Percentiles rank a stretch among this genome's conserved stretches.
Evolutionary conservation across 1,140 invertebrate genomes (phyloP).

Genomic region (Subanguina moxae): DNA sequence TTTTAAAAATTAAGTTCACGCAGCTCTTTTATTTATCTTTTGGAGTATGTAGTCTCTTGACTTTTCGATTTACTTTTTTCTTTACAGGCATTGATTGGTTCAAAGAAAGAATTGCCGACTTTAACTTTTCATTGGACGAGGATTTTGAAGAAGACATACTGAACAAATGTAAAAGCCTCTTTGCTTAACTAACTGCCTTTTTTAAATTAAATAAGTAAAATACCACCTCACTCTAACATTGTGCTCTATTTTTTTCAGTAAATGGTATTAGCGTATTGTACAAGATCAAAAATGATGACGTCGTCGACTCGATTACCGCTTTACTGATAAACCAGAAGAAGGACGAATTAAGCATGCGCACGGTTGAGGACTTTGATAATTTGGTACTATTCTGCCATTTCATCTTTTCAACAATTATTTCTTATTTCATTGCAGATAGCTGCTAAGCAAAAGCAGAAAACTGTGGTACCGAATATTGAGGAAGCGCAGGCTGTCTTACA

Average conservation of each 20-base stretch:
- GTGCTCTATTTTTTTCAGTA: neutral
- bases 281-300: conserved; percentile 2
- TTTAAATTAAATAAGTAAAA: neutral
- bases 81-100: neutral
- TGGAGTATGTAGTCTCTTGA: too few species aligned
- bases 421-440: neutral
- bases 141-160: too few species aligned
- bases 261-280: neutral
- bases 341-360: neutral
- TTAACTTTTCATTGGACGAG: neutral
- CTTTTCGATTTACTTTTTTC: too few species aligned
- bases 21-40: too few species aligned
- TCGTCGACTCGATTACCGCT: neutral
- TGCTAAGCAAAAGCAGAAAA: neutral
- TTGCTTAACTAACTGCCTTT: neutral
- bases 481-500: neutral
- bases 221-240: neutral
- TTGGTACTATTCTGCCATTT: neutral
- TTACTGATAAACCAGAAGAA: neutral
- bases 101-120: neutral
- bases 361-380: neutral
- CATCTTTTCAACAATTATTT: neutral
- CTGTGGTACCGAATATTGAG: neutral
- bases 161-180: neutral
- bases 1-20: too few species aligned